phyloP scores from a whole-genome alignment of 2,113 vertebrate genomes.

The Dasyprocta punctata region DNA sequence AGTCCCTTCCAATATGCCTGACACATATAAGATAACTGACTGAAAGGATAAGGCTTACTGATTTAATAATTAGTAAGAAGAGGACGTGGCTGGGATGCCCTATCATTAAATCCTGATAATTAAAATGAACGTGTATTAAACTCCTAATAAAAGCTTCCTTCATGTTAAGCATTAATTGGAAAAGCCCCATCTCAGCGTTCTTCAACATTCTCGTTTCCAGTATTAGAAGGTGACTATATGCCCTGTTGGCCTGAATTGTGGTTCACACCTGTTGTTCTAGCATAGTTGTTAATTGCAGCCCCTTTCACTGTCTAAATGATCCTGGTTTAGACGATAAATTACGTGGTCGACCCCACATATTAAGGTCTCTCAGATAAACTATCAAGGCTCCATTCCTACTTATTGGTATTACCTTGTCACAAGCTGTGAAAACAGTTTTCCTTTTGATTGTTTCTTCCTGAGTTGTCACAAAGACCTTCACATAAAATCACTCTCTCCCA shows the following conservation, averaged over 20 bases:
- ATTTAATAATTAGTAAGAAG: slow-evolving; percentile 48
- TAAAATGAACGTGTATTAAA: slow-evolving; percentile 30
- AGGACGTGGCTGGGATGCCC: background rate
- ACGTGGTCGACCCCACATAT: slow-evolving; percentile 49
- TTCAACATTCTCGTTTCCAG: background rate
- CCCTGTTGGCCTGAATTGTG: background rate
- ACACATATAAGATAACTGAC: slow-evolving; percentile 3
- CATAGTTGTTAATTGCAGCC: slow-evolving; percentile 35
- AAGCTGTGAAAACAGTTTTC: slow-evolving; percentile 85
- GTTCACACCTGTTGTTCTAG: slow-evolving; percentile 53
- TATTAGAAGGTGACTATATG: background rate
- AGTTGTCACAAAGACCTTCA: slow-evolving; percentile 84
- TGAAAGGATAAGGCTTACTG: slow-evolving; percentile 13
- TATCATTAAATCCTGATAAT: background rate
- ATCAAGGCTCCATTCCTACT: slow-evolving; percentile 73
- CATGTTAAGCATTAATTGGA: slow-evolving; percentile 8
- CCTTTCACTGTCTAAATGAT: slow-evolving; percentile 29
- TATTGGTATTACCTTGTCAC: slow-evolving; percentile 80
- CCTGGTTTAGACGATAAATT: slow-evolving; percentile 62
- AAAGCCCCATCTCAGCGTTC: background rate
- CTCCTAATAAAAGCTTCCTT: background rate
- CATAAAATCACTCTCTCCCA: slow-evolving; percentile 82
- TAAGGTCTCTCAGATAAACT: slow-evolving; percentile 61
- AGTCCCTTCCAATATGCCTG: background rate
- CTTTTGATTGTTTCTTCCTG: slow-evolving; percentile 86